Evolutionary conservation across 2,888 invertebrate species (phyloP).

Genomic region (Frankliniella fusca): DNA sequence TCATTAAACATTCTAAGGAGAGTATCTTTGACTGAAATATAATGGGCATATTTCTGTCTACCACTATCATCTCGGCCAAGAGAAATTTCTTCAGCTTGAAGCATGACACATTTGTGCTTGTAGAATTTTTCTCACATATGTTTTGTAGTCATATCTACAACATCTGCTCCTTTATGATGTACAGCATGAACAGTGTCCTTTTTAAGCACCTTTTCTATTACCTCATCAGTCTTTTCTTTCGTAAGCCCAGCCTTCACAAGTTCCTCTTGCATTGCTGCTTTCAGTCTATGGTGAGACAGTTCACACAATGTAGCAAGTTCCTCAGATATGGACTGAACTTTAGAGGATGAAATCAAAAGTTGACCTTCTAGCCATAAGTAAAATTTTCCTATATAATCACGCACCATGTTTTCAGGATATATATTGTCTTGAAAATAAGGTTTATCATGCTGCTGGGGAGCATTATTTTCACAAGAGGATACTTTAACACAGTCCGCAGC

Average conservation of each 20-base stretch:
- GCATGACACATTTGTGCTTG: background rate
- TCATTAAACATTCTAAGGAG: background rate
- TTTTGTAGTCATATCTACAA: background rate
- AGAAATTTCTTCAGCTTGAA: background rate
- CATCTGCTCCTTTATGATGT: background rate
- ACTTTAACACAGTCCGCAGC: background rate
- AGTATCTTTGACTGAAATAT: background rate
- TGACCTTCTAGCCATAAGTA: background rate
- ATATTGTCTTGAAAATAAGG: background rate
- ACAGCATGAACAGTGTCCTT: background rate
- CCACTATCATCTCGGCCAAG: background rate
- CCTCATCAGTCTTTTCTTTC: background rate
- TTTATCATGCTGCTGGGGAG: background rate
- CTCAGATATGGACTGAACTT: background rate
- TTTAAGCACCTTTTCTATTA: background rate
- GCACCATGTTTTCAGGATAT: slow-evolving; percentile 6
- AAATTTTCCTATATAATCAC: slow-evolving; percentile 11
- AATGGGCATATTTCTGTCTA: background rate
- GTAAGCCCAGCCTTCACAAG: background rate
- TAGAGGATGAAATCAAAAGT: background rate
- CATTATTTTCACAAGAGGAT: background rate
- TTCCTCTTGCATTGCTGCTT: background rate
- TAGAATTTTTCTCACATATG: background rate
- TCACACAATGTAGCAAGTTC: background rate
- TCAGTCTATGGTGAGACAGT: background rate